phyloP scores from a whole-genome alignment of 2,888 invertebrate species.

The Copidosoma aretas region DNA sequence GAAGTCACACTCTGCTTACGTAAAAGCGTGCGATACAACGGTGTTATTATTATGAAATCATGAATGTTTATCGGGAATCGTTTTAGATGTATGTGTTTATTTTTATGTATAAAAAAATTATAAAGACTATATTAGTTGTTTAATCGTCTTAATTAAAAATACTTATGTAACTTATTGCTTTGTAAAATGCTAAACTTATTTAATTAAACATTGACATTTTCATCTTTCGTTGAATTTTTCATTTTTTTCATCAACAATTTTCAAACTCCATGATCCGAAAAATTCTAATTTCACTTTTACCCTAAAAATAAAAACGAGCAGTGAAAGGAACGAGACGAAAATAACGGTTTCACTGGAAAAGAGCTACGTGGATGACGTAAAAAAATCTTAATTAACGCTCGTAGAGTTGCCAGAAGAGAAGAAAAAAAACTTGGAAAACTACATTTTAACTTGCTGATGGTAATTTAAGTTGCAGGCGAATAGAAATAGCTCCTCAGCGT shows the following conservation, averaged over 20 bases:
- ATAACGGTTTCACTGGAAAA: background rate
- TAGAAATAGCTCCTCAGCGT: no score
- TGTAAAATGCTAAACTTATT: conserved; percentile 63
- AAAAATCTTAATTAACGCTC: no score
- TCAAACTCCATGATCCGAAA: background rate
- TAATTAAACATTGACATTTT: conserved; percentile 54
- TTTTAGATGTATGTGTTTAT: conserved; percentile 47
- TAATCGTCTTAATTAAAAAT: conserved; percentile 47
- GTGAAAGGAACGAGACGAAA: no score
- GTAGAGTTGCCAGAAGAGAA: no score
- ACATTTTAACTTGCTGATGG: no score
- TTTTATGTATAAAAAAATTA: conserved; percentile 51
- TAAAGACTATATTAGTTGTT: conserved; percentile 48
- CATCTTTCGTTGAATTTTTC: conserved; percentile 37
- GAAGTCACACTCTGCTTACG: conserved; percentile 18
- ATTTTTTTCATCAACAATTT: conserved; percentile 1
- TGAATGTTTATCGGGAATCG: conserved; percentile 34
- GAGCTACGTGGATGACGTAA: background rate
- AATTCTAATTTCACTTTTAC: background rate
- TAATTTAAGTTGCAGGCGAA: no score
- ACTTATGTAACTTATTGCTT: conserved; percentile 62
- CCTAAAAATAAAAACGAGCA: background rate
- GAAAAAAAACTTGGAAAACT: no score
- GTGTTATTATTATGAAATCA: conserved; percentile 8
- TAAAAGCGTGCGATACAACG: conserved; percentile 24